Evolutionary conservation across 2,888 invertebrate genomes (phyloP), one percentile per base, ranked within the genome.

Genomic region (Pandemis heparana): DNA sequence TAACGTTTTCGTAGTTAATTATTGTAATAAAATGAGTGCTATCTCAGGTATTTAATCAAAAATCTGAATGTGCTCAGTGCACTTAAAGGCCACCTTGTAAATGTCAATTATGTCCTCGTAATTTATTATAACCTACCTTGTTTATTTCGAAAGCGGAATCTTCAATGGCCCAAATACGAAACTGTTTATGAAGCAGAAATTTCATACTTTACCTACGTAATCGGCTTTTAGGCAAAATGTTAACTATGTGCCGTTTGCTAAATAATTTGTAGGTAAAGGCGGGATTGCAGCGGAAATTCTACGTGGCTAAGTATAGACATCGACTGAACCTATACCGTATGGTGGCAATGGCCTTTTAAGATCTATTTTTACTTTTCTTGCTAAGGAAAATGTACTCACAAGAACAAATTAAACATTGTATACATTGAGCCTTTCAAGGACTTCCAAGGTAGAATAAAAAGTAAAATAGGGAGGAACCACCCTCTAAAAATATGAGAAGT

Each of bases 101-200:
- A 72, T 72, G 68, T 23, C 68, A 72, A 60, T 61, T 16, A 67
- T 60, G 41, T 59, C 56, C 46, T 72, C 46, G 48, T 53, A 53
- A 3, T 56, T 10, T 12, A 60, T n/a, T 60, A 3, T 38, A 64
- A 64, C 48, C 32, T 32, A 48, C 12, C 32, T 48, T 38, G 16
- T 43, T 18, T 38, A 16, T 65, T 38, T n/a, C 65, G 51, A n/a
- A 32, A 65, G 51, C 16, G 32, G 10, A 51, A 38, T 10, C 16
- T 5, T 38, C n/a, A 65, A 32, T 32, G 32, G 63, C 10, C 18
- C 16, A 9, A 59, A 39, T 16, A 7, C 3, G n/a, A 16, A 32
- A 60, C 53, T 53, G 53, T 18, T 53, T 18, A 18, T 16, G 53
- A 16, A 1, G 18, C 53, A 18, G 53, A 18, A 60, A 60, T 14